A percentile compares a stretch with the other conserved stretches of the same genome.
Conservation (phyloP, 30 jellyfish, hydroid and myxozoan species). For the Cassiopea xamachana region DNA sequence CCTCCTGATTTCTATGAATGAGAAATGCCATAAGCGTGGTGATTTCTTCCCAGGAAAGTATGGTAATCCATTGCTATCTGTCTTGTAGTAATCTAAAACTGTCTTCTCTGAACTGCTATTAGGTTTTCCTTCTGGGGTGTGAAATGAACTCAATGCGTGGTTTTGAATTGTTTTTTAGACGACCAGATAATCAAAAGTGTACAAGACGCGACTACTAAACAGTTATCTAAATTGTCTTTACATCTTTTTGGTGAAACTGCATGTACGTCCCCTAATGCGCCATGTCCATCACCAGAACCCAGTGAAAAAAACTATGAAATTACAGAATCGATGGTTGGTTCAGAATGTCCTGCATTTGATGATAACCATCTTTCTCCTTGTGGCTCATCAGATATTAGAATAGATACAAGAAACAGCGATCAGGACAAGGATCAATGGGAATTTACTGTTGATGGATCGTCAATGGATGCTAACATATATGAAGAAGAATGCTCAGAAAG, state of each 20-base stretch:
- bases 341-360: background rate
- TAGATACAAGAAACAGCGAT: background rate
- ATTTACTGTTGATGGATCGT: background rate
- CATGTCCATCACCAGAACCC: conserved; percentile 68
- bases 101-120: too few relatives aligned
- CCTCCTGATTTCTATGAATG: too few relatives aligned
- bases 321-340: background rate
- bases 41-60: too few relatives aligned
- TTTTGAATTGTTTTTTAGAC: background rate
- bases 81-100: too few relatives aligned
- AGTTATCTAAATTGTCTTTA: conserved; percentile 39
- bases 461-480: background rate
- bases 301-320: background rate
- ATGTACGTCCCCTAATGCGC: conserved; percentile 23
- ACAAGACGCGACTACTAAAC: conserved; percentile 50
- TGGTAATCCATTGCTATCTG: too few relatives aligned
- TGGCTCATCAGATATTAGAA: background rate
- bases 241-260: conserved; percentile 5
- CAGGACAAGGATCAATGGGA: background rate
- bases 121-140: too few relatives aligned
- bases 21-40: too few relatives aligned
- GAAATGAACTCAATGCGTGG: background rate
- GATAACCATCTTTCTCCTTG: background rate
- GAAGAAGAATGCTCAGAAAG: background rate
- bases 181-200: conserved; percentile 50